Conservation (phyloP, 2,797 vertebrate species). For the Anguilla marmorata region DNA sequence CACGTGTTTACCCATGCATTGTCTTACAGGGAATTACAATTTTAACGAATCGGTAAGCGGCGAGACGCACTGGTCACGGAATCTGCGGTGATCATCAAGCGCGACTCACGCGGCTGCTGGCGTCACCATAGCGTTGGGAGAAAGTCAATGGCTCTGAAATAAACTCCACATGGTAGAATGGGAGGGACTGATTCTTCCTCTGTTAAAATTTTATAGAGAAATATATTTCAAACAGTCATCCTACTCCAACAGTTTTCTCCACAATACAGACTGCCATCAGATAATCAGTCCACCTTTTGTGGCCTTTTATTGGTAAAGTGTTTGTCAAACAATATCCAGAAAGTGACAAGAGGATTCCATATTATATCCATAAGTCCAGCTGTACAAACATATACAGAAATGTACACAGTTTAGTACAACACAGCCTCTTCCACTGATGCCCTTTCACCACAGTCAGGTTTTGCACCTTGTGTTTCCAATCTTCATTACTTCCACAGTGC, state of each 20-base stretch:
- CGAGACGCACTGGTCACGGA: slow-evolving; percentile 75
- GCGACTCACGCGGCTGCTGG: slow-evolving; percentile 74
- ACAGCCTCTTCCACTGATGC: not conserved
- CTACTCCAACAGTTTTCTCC: not conserved
- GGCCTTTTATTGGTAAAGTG: not conserved
- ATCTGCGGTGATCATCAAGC: slow-evolving; percentile 64
- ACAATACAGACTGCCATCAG: not conserved
- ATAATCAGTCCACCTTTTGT: not conserved
- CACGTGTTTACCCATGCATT: slow-evolving; percentile 73
- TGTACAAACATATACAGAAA: not conserved
- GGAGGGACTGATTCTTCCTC: not conserved
- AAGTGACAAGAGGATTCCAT: not conserved
- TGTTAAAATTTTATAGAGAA: not conserved
- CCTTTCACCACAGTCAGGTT: not conserved
- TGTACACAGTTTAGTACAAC: not conserved
- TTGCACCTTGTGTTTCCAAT: not conserved
- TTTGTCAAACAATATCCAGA: not conserved
- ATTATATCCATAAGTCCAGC: not conserved
- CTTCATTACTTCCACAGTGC: not conserved
- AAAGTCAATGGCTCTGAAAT: slow-evolving; percentile 72
- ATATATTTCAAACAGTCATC: not conserved
- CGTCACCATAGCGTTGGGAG: slow-evolving; percentile 73
- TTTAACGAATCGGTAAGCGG: slow-evolving; percentile 75
- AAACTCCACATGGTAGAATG: slow-evolving; percentile 43
- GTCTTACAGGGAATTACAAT: slow-evolving; percentile 56